phyloP scores from a whole-genome alignment of 1,140 invertebrate species.

The Rhopalosiphum maidis region DNA sequence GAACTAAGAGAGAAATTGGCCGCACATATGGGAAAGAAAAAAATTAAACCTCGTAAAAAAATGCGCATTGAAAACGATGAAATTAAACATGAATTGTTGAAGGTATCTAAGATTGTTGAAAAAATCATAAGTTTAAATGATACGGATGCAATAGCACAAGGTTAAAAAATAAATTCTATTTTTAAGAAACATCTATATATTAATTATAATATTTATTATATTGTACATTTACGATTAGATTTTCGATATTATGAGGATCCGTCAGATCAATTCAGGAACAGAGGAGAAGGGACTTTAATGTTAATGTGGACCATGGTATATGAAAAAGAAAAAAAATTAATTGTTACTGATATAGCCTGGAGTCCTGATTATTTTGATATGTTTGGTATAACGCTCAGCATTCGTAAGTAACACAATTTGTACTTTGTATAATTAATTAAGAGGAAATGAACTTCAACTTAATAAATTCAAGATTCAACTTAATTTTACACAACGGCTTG shows the following conservation, averaged over 20 bases:
- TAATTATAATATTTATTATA: neutral
- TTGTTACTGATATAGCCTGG: constrained; percentile 86
- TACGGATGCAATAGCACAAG: constrained; percentile 32
- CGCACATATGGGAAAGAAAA: neutral
- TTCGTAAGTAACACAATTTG: constrained; percentile 73
- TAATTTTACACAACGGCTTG: neutral
- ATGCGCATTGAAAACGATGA: too few relatives aligned
- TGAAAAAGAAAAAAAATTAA: constrained; percentile 78
- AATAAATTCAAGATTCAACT: neutral
- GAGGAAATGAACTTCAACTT: neutral
- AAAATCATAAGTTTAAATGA: neutral
- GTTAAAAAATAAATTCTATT: neutral
- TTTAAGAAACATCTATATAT: neutral
- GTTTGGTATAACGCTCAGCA: constrained; percentile 88
- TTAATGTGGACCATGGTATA: constrained; percentile 92
- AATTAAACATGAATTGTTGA: neutral
- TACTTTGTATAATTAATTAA: neutral
- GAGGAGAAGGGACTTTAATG: constrained; percentile 84
- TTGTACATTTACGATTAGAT: constrained; percentile 67
- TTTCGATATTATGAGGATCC: constrained; percentile 95
- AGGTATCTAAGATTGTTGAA: neutral
- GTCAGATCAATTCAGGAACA: constrained; percentile 88
- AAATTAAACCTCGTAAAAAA: neutral
- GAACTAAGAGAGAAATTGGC: neutral
- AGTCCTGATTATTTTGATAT: constrained; percentile 88